phyloP scores from a whole-genome alignment of 2,797 vertebrate species.

The Tokudaia muenninki region DNA sequence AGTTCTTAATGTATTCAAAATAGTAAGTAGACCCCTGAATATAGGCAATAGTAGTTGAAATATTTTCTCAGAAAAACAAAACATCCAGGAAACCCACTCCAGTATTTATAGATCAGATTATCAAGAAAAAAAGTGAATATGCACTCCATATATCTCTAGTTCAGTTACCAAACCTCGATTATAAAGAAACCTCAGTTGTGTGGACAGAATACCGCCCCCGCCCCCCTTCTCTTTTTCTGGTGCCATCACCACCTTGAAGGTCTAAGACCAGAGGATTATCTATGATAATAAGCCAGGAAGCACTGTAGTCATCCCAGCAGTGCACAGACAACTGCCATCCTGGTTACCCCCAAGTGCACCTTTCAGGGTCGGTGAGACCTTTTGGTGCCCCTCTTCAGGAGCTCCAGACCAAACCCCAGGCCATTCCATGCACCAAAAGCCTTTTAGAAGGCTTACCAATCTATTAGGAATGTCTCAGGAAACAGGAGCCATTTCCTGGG shows the following conservation, averaged over 20 bases:
- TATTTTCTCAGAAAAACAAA: conserved; percentile 57
- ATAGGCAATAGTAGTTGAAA: conserved; percentile 49
- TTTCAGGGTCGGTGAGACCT: conserved; percentile 56
- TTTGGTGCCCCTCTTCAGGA: conserved; percentile 71
- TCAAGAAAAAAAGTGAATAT: not conserved
- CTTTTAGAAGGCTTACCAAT: conserved; percentile 66
- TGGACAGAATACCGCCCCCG: not conserved
- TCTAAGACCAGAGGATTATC: conserved; percentile 54
- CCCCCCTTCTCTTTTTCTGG: not conserved
- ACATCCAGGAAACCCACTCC: conserved; percentile 52
- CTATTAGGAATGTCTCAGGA: conserved; percentile 84
- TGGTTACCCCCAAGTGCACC: not conserved
- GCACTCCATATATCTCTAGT: conserved; percentile 48
- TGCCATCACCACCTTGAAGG: conserved; percentile 62
- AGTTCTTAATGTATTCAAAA: conserved; percentile 75
- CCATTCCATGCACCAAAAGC: conserved; percentile 64
- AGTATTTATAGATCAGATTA: conserved; percentile 60
- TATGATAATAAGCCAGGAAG: conserved; percentile 10
- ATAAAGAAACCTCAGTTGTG: conserved; percentile 39
- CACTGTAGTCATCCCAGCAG: not conserved
- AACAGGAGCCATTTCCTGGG: conserved; percentile 81
- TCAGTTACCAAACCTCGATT: conserved; percentile 66
- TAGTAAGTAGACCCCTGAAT: conserved; percentile 67
- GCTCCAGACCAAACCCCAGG: conserved; percentile 79
- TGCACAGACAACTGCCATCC: conserved; percentile 19